These are phyloP conservation scores for Tringa solitaria DNA, from an alignment of 2,113 vertebrate genomes.

Conservation along the genomic window DNA sequence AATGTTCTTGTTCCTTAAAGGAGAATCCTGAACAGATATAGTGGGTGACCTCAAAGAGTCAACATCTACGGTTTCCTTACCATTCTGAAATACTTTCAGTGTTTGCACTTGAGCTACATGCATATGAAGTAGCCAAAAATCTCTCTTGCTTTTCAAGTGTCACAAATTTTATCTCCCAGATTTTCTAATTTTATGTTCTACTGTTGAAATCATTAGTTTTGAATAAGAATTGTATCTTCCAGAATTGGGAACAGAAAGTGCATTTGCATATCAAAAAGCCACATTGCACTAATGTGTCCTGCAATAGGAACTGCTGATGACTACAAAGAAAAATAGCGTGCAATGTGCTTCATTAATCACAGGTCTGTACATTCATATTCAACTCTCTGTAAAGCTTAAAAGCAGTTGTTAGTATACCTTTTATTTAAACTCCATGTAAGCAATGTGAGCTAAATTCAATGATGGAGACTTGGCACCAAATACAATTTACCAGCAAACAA, in stretches of 20 bases:
- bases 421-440: background rate
- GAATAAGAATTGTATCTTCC: background rate
- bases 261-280: background rate
- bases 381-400: background rate
- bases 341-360: background rate
- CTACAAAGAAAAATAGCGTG: background rate
- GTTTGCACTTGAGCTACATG: background rate
- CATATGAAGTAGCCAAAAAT: background rate
- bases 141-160: background rate
- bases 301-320: background rate
- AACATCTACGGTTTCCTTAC: background rate
- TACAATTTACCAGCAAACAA: background rate
- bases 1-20: background rate
- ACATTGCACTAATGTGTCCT: background rate
- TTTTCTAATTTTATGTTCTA: background rate
- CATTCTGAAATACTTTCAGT: background rate
- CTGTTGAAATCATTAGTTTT: background rate
- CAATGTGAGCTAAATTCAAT: background rate
- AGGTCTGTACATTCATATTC: background rate
- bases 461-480: background rate
- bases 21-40: background rate
- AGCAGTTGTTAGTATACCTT: background rate
- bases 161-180: background rate
- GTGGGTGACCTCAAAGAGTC: background rate
- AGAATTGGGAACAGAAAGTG: background rate